Percentiles rank a stretch among this genome's conserved stretches.
These are phyloP conservation scores for Gopherus evgoodei DNA, from an alignment of 2,113 vertebrate genomes.

Conservation along the genomic window DNA sequence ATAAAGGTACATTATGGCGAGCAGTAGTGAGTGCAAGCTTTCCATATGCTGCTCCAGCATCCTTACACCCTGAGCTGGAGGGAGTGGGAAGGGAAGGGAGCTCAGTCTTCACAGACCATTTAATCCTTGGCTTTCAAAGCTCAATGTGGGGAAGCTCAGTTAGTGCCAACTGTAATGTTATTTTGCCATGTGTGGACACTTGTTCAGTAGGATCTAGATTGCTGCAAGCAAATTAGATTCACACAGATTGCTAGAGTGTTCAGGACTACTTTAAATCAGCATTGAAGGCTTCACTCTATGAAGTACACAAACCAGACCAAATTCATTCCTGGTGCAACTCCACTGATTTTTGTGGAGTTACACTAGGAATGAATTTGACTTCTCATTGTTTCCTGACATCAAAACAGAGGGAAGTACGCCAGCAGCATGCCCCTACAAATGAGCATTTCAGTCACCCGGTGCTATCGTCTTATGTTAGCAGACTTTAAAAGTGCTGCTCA, in stretches of 20 bases:
- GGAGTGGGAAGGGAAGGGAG: background rate
- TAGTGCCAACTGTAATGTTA: too few relatives aligned
- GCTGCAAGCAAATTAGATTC: background rate
- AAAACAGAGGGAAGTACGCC: background rate
- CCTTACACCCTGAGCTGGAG: background rate
- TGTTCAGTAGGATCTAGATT: background rate
- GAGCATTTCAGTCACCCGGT: background rate
- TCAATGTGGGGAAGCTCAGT: too few relatives aligned
- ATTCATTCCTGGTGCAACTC: background rate
- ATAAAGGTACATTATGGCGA: background rate
- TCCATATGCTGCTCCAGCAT: fast-evolving
- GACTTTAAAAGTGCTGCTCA: background rate
- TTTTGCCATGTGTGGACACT: background rate
- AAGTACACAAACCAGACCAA: background rate
- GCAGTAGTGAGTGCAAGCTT: slow-evolving; percentile 8
- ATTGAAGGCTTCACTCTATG: background rate
- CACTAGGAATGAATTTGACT: slow-evolving; percentile 42
- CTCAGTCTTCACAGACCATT: background rate
- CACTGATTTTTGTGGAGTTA: background rate
- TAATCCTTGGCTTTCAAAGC: background rate
- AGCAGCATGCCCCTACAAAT: background rate
- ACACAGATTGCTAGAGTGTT: background rate
- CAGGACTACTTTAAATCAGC: background rate
- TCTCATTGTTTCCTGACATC: background rate
- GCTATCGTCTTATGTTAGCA: background rate